phyloP scores from a whole-genome alignment of 2,113 vertebrate species.

The Procapra przewalskii region DNA sequence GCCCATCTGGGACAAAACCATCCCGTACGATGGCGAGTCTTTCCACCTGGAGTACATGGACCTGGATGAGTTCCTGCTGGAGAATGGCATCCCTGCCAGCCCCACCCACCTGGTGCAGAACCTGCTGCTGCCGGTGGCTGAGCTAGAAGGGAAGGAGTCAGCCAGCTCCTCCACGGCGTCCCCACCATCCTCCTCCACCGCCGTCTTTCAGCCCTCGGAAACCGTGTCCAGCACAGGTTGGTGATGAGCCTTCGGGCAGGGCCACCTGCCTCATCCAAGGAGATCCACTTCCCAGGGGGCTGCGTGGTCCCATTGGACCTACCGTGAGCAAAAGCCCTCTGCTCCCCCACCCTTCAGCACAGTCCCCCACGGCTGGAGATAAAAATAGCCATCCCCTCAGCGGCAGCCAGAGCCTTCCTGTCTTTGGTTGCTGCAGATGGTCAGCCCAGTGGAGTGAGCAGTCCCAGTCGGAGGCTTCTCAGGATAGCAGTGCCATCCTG shows the following conservation, averaged over 20 bases:
- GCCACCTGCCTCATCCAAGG: not conserved
- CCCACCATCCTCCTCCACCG: conserved; percentile 81
- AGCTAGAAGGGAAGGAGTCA: conserved; percentile 84
- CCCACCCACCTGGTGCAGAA: conserved; percentile 86
- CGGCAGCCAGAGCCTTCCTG: not conserved
- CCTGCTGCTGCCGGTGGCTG: conserved; percentile 84
- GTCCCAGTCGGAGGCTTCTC: not conserved
- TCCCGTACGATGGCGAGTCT: conserved; percentile 96
- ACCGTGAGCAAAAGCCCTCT: not conserved
- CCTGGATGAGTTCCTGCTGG: conserved; percentile 97
- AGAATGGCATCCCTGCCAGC: conserved; percentile 95
- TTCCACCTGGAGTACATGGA: conserved; percentile 99
- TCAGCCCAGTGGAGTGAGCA: not conserved
- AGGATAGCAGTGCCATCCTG: not conserved
- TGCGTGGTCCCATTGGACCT: not conserved
- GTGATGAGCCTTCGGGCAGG: not conserved
- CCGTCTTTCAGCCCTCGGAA: conserved; percentile 82
- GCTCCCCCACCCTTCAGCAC: not conserved
- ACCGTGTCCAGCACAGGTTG: conserved; percentile 83
- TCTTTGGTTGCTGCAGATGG: not conserved
- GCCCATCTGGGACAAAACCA: conserved; percentile 98
- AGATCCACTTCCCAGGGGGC: not conserved
- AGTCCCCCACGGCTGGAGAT: not conserved
- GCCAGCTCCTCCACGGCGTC: conserved; percentile 80
- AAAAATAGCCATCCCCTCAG: not conserved